Percentiles rank a stretch among this genome's conserved stretches.
phyloP scores from a whole-genome alignment of 1,140 invertebrate species.

The Gryllus bimaculatus region DNA sequence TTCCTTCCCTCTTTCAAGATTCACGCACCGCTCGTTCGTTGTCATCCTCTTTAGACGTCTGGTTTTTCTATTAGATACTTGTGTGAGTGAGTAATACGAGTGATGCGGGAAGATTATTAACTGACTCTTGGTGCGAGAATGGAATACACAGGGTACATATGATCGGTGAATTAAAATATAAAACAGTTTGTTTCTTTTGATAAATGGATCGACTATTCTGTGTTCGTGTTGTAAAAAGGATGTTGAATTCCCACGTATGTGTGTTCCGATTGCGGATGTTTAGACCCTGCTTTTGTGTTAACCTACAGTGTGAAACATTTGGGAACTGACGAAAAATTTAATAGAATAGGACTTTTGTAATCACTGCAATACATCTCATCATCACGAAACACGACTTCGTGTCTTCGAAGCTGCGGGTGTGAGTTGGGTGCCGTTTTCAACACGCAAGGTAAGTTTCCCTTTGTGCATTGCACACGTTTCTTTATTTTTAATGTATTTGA shows the following conservation, averaged over 20 bases:
- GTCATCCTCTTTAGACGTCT: background rate
- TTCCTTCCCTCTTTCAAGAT: background rate
- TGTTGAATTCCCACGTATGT: background rate
- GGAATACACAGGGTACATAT: background rate
- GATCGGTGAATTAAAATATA: background rate
- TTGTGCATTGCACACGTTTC: too few species aligned
- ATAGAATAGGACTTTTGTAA: too few species aligned
- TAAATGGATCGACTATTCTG: background rate
- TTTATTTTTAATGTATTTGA: too few species aligned
- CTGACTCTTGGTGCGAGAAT: background rate
- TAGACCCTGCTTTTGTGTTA: background rate
- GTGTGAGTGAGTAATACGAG: background rate
- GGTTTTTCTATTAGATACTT: background rate
- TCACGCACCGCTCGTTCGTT: background rate
- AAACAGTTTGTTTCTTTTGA: background rate
- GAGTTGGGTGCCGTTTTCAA: too few species aligned
- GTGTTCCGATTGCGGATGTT: background rate
- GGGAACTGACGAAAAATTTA: background rate
- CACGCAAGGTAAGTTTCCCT: too few species aligned
- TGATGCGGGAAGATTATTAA: background rate
- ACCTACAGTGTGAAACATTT: conserved; percentile 4
- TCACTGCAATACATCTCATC: too few species aligned
- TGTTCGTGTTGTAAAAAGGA: background rate
- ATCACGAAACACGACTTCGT: too few species aligned
- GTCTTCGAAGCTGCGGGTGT: too few species aligned